These are phyloP conservation scores for Lepidurus packardi DNA, from an alignment of 1,140 invertebrate species.

Conservation along the genomic window DNA sequence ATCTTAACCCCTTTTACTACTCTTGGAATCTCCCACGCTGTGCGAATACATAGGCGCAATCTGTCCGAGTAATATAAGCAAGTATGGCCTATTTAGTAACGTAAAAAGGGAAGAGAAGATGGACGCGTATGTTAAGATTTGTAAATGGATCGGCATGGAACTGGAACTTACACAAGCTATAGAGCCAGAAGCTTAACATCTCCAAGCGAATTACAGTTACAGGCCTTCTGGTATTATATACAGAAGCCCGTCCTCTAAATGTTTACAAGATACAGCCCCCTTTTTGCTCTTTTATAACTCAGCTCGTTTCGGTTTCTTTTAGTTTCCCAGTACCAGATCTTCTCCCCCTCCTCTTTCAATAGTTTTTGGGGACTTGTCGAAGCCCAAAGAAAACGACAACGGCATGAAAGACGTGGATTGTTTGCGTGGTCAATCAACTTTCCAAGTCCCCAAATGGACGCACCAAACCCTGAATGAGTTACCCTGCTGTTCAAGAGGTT, in stretches of 20 bases:
- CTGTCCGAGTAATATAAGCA: background rate
- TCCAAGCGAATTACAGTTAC: background rate
- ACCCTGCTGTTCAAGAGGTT: too few species aligned
- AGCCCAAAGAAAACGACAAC: too few species aligned
- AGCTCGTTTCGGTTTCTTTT: background rate
- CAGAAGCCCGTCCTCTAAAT: constrained; percentile 11
- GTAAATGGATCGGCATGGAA: background rate
- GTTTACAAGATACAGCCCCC: constrained; percentile 3
- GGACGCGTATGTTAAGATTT: background rate
- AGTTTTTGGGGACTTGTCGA: too few species aligned
- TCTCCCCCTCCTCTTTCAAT: too few species aligned
- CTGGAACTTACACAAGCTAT: background rate
- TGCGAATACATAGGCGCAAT: background rate
- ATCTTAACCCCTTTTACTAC: background rate
- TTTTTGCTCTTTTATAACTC: constrained; percentile 22
- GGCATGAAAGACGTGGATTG: too few species aligned
- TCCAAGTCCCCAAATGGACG: background rate
- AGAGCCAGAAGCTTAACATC: background rate
- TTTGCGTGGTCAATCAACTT: too few species aligned
- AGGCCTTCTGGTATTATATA: constrained; percentile 21
- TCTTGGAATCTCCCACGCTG: constrained; percentile 1
- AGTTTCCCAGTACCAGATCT: background rate
- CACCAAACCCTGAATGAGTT: background rate
- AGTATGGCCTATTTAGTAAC: background rate
- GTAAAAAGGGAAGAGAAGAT: background rate